Evolutionary conservation across 92 coral and sea anemone genomes (phyloP), one percentile per base, ranked within the genome.

Genomic region (Heteractis magnifica): DNA sequence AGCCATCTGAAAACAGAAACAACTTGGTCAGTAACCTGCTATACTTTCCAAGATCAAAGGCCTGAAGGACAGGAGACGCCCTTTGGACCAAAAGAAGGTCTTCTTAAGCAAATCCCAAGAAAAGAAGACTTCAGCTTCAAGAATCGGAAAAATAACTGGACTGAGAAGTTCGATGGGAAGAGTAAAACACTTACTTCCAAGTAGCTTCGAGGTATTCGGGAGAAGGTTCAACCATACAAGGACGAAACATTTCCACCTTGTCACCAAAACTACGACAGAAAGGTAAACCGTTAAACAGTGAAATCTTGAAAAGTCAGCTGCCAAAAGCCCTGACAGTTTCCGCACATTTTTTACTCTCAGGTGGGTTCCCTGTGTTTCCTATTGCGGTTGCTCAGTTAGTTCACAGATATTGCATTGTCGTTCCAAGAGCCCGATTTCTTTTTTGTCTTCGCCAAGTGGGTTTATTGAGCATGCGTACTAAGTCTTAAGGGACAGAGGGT

Each of bases 201-300:
- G 98, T 96, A 3, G 99, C 99, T 74, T 96, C 98, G 15, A 96
- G 92, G 73, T 96, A 96, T 73, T 96, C 99, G 1, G 98, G 98
- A 10, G 99, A 96, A 56, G 99, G 98, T 26, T 96, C 95, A 71
- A 96, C 97, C 99, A 96, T 96, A 51, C 87, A 85, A 4, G 98
- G 92, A 41, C 99, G 96, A 84, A 96, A 96, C 94, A 96, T 94
- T 20, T 92, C 98, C 6, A 90, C 90, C 65, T 89, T 90, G 79
- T 95, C 94, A 53, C 99, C 99, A 89, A 92, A 96, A 79, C 99
- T 96, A 79, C 21, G 19, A 78, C 0, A 62, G 71, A 83, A 52
- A 4, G 52, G 59, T 60, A 52, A 14, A 13, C 41, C 6, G 56
- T 83, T 41, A 13, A 18, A 81, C 48, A 65, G 49, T 15, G 20